Conservation (phyloP, 2,113 vertebrate species). For the Trogon surrucura region DNA sequence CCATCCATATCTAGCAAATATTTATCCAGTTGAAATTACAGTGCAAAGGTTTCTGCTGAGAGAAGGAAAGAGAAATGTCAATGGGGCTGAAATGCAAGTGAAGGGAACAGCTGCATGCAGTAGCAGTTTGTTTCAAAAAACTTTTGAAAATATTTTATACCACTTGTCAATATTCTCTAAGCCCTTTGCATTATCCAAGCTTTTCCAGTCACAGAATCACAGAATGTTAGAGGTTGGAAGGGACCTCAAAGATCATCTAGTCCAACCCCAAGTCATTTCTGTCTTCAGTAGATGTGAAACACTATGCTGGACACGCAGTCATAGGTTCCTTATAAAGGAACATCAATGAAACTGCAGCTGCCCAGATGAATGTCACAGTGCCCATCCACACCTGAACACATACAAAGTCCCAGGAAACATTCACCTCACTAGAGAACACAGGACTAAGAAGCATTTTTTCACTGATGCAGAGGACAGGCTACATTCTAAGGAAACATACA, state of each 20-base stretch:
- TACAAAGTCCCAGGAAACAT: not conserved
- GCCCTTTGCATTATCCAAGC: not conserved
- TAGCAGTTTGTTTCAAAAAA: not conserved
- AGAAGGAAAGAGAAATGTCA: not conserved
- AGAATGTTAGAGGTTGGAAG: too few species aligned
- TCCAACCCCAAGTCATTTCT: too few species aligned
- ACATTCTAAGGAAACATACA: rapidly evolving
- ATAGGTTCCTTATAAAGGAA: not conserved
- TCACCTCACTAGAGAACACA: not conserved
- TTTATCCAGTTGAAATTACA: constrained; percentile 48
- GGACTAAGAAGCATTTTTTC: not conserved
- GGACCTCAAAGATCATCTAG: too few species aligned
- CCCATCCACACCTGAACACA: not conserved
- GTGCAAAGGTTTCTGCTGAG: constrained; percentile 70
- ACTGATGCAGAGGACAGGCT: not conserved
- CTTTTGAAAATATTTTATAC: not conserved
- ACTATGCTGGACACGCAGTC: not conserved
- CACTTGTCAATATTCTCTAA: not conserved
- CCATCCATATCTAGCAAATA: constrained; percentile 52
- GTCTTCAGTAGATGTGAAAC: not conserved
- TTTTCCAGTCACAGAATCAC: too few species aligned
- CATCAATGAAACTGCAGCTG: not conserved
- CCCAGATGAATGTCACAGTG: not conserved
- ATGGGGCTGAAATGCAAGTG: not conserved
- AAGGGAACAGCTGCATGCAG: not conserved